Evolutionary conservation across 2,113 vertebrate species (phyloP), one percentile per base, ranked within the genome.

Genomic region (Dolichallabes microphthalmus): DNA sequence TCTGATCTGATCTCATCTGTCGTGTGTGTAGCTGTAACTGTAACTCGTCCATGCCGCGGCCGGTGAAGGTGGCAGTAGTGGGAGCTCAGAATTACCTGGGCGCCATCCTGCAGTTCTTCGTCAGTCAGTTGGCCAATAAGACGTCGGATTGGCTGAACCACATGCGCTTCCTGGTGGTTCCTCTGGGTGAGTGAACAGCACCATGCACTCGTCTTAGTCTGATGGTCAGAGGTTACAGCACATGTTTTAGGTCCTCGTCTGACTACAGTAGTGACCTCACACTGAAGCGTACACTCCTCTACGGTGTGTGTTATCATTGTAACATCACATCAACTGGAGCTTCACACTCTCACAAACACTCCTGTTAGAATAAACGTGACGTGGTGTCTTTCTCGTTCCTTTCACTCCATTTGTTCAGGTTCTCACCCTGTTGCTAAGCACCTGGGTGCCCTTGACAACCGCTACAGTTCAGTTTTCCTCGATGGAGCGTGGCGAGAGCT

Each of bases 141-240:
- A 96, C 97, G 1, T 96, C 96, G 0, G 97, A 97, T 83, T 98
- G 97, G 97, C 95, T 98, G 32, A 93, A 92, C 89, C 96, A 96
- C 92, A 94, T 98, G 93, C 94, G 95, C 84, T 96, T 97, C 90
- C 95, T 98, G 91, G 95, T 97, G 73, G 90, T 98, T 20, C 97
- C 97, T 9, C 93, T 98, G 2, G 96, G 97, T 97, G 85, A 93
- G 93, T 61, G 60, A 50, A 71, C 45, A 50, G 9, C 60, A 20
- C 19, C 64, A 27, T n/a, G n/a, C 35, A 45, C 9, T 11, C 17
- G 19, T 32, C 27, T 12, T n/a, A 20, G 1, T 4, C n/a, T n/a
- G 13, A 1, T 25, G 2, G 13, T 25, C 39, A 22, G 45, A 74
- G 25, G 5, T 45, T 11, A 32, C 6, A 15, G 6, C 5, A 66